Conservation (phyloP, 2,113 vertebrate species). For the Notechis scutatus region DNA sequence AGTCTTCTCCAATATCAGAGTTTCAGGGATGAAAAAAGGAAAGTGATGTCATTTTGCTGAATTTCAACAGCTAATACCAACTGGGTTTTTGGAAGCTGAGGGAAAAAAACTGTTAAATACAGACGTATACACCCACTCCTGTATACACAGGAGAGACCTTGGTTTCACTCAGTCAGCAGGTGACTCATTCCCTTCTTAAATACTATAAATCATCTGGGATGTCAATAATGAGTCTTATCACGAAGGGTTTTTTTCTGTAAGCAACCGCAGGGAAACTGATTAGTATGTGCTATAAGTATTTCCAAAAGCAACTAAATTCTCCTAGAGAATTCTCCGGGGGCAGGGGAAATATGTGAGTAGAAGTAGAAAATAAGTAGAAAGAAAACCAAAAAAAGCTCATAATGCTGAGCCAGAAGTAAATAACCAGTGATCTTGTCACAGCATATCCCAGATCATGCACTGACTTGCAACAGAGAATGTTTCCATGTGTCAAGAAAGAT, state of each 20-base stretch:
- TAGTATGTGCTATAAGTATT: background rate
- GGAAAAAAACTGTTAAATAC: slow-evolving; percentile 28
- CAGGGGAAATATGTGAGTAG: background rate
- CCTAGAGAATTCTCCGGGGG: background rate
- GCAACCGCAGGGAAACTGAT: background rate
- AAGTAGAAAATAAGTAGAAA: background rate
- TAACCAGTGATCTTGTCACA: background rate
- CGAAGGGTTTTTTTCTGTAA: background rate
- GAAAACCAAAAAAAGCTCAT: background rate
- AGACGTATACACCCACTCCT: background rate
- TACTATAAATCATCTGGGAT: background rate
- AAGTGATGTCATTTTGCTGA: background rate
- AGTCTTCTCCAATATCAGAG: background rate
- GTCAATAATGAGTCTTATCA: background rate
- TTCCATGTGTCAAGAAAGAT: background rate
- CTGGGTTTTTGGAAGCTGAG: slow-evolving; percentile 7
- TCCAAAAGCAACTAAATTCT: background rate
- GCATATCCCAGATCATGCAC: background rate
- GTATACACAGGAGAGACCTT: background rate
- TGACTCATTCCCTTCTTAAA: background rate
- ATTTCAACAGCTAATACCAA: background rate
- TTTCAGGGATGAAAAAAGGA: slow-evolving; percentile 22
- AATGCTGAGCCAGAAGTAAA: background rate
- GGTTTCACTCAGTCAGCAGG: background rate
- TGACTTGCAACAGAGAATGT: background rate